Percentiles rank a stretch among this genome's conserved stretches.
Conservation (phyloP, 2,113 vertebrate genomes). For the Grammomys surdaster region DNA sequence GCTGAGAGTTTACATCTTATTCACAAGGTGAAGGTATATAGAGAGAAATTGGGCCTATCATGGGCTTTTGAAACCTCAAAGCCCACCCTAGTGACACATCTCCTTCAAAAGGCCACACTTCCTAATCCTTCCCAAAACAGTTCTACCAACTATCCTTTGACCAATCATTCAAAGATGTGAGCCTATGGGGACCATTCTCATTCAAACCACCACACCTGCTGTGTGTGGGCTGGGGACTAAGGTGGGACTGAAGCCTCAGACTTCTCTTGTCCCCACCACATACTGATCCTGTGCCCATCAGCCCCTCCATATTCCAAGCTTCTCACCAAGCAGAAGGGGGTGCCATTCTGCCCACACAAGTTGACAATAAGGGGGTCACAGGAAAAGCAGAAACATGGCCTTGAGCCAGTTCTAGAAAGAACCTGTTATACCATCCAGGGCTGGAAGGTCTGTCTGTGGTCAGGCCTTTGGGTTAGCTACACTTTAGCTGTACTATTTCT, state of each 20-base stretch:
- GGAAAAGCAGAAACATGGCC: neutral
- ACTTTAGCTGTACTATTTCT: neutral
- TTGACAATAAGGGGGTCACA: neutral
- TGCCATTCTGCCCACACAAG: neutral
- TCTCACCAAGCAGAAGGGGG: neutral
- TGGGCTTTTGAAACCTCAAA: neutral
- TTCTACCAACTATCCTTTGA: neutral
- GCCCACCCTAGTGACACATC: neutral
- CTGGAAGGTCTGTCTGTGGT: neutral
- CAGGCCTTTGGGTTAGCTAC: neutral
- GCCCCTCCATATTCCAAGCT: neutral
- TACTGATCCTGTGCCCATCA: neutral
- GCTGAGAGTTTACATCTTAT: neutral
- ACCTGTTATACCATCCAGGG: accelerated
- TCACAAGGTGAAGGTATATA: no score
- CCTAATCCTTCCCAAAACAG: neutral
- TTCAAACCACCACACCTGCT: neutral
- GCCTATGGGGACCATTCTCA: neutral
- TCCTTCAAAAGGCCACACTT: neutral
- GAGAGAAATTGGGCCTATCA: neutral
- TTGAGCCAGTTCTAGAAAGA: neutral
- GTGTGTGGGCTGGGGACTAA: neutral
- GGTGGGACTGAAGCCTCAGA: neutral
- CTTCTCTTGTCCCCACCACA: no score
- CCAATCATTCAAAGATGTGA: neutral